Base-by-base conservation (phyloP, 1,140 invertebrate genomes). In the Heliconius melpomene region DNA sequence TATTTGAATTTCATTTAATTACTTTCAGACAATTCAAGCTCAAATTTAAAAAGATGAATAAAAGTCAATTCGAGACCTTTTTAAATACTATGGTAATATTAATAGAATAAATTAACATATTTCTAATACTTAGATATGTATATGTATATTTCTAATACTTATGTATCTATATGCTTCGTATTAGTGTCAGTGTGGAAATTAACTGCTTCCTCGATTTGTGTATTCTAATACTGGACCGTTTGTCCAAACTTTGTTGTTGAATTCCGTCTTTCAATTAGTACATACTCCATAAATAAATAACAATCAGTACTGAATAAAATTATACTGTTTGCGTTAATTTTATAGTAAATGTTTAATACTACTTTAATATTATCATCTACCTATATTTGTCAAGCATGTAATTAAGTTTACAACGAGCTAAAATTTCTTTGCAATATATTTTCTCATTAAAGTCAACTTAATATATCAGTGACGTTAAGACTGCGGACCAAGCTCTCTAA, bases 381-480 rank as follows among this genome's bases (percentile, higher is more conserved):
- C 2, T 16, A 66, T 29, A 74, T 60, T 74, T 74, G 70, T 66
- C 71, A 52, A 36, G 75, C 36, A 80, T 80, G 71, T 77, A 77
- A 80, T 74, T 60, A 74, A 73, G 29, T n/a, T 54, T 26, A 66
- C 60, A 66, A 66, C 3, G n/a, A 18, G 7, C 54, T 74, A 70
- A 66, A 74, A 80, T 77, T 80, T 77, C 74, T 73, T 76, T 80
- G 36, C 54, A 23, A 54, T 54, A 72, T 29, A 80, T 70, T 73
- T 80, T 80, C 79, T 80, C 72, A 77, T 80, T 80, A 50, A 66
- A 75, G 29, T 77, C 75, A 54, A 5, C 75, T 13, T 80, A 52
- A 80, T 80, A 74, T 74, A 80, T 77, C 72, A 50, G 70, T 66
- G 18, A 54, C 71, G 52, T 77, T 57, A 75, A 38, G 38, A 18